These are phyloP conservation scores for Metacarcinus magister DNA, from an alignment of 2,888 invertebrate genomes.

Conservation along the genomic window DNA sequence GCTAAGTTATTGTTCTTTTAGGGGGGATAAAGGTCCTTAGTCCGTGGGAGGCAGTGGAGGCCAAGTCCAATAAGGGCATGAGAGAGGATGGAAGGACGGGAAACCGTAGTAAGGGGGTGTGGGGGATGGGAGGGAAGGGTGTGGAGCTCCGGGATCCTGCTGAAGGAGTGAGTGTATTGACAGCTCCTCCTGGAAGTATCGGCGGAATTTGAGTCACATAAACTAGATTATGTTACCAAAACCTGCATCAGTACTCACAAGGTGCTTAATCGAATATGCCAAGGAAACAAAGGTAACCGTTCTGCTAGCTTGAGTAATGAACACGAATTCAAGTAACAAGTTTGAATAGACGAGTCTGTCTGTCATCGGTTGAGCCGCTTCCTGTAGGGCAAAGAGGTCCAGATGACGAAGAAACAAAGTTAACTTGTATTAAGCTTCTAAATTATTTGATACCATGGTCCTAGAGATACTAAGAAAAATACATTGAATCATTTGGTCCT, in stretches of 20 bases:
- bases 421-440: not conserved
- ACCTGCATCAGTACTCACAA: not conserved
- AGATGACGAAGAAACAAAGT: no score
- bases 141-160: not conserved
- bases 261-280: not conserved
- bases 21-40: slow-evolving; percentile 63
- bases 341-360: not conserved
- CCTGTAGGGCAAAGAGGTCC: not conserved
- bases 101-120: not conserved
- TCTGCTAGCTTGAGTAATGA: not conserved
- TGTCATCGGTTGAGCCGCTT: not conserved
- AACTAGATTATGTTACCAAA: not conserved
- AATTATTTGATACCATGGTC: no score
- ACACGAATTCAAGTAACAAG: not conserved
- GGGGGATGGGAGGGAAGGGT: not conserved
- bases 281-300: not conserved
- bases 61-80: slow-evolving; percentile 54
- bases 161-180: slow-evolving; percentile 45
- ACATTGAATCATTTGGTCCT: not conserved
- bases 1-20: slow-evolving; percentile 69
- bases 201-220: not conserved
- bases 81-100: not conserved
- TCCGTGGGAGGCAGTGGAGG: not conserved
- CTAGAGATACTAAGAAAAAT: not conserved
- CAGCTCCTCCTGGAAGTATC: slow-evolving; percentile 4